Evolutionary conservation across 92 coral and sea anemone species (phyloP), one percentile per base, ranked within the genome.

Genomic region (Epizoanthus ramosus): DNA sequence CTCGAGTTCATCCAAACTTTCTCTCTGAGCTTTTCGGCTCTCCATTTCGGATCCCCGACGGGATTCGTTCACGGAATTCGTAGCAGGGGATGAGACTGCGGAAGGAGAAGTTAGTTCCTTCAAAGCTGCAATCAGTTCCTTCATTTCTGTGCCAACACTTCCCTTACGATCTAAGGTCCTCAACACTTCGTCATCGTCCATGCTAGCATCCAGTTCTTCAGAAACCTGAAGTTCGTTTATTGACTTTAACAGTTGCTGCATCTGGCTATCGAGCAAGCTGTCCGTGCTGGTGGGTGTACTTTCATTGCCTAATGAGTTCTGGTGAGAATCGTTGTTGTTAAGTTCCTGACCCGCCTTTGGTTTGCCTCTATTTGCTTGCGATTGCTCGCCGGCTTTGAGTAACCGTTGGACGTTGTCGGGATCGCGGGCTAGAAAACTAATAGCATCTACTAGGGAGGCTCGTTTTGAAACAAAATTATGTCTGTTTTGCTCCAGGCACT

Each of bases 1-100:
- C 57, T 93, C 97, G 5, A 93, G 91, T 35, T 91, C 91, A 16
- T 93, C 91, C 3, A 93, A 72, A 1, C 94, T 86, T 83, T 93
- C 97, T 63, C 71, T 83, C 17, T 57, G 87, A 13, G 80, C 58
- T 57, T 16, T 61, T 13, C 71, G 9, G 58, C 41, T 12, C 71
- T 63, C 60, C 54, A 43, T 1, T 23, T 77, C 53, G 10, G 82
- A 77, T 2, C 41, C 71, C 58, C 82, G 25, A 63, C 84, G 89
- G 4, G 89, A 70, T 13, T 80, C 70, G 72, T 68, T 79, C 4
- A 73, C 92, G 14, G 89, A 85, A 12, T 59, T 41, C 7, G 83
- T 52, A 25, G 83, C 83, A 56, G 90, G 71, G 47, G 83, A 81
- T 8, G 87, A 73, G 69, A 75, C 31, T 14, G 82, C 79, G 14